Base-by-base conservation (phyloP, 2,888 invertebrate genomes). In the Cynaeus angustus region DNA sequence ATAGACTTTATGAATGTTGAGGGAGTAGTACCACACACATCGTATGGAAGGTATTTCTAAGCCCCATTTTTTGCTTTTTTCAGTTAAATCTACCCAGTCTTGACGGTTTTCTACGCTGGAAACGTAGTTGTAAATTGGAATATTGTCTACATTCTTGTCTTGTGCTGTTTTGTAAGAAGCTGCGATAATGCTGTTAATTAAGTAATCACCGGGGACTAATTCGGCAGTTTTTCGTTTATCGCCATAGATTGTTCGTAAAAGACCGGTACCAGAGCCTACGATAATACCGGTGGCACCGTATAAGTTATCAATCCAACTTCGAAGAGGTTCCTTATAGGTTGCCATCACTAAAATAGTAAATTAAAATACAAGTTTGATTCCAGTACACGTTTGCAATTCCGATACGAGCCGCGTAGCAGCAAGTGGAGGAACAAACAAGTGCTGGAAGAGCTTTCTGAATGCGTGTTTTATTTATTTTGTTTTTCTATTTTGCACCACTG, bases 291-390 rank as follows among this genome's bases (percentile, higher is more conserved):
- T 93, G 0, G 94, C 93, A 3, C 95, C 96, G 80, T 95, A 95
- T 74, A 93, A 88, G 79, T 94, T 96, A 85, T 96, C 95, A 12
- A 94, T 92, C 95, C 95, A 96, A 1, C 94, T 94, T 70, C 91
- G 86, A 0, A 91, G 84, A 0, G 92, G 92, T 78, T 92, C 92
- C 43, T 88, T 88, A 76, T 91, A 91, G 0, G 92, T 88, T 3
- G 88, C 87, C 67, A 88, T 85, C 9, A 88, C 88, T 62, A 52
- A 6, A 55, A 33, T 69, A 21, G 21, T 5, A 56, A 48, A 41
- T 41, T 41, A 4, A n/a, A n/a, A 13, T 7, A 41, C 3, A n/a
- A 41, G 13, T 2, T 4, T 41, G 6, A 12, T 3, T n/a, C n/a
- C n/a, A n/a, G n/a, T n/a, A n/a, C n/a, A n/a, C n/a, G n/a, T n/a